Conservation (phyloP, 2,797 vertebrate genomes). For the Pteropus rufus region DNA sequence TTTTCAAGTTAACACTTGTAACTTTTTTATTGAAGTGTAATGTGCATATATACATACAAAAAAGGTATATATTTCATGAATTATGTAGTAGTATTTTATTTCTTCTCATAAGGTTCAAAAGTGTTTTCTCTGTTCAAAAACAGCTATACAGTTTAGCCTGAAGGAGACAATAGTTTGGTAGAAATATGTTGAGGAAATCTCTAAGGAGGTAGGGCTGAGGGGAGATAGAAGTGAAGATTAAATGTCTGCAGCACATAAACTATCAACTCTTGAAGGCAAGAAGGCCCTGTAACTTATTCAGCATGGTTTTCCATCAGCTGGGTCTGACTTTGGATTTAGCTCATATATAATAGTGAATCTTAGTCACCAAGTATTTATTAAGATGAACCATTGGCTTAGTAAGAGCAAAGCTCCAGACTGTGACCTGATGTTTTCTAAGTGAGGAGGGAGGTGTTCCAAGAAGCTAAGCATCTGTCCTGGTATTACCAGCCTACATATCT, state of each 20-base stretch:
- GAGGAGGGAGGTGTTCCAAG: background rate
- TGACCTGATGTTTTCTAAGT: background rate
- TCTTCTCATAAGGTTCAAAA: background rate
- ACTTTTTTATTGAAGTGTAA: background rate
- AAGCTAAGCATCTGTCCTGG: background rate
- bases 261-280: background rate
- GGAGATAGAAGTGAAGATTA: background rate
- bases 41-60: background rate
- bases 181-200: conserved; percentile 60
- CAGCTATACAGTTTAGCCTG: conserved; percentile 56
- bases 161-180: conserved; percentile 63
- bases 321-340: background rate
- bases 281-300: background rate
- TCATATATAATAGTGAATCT: background rate
- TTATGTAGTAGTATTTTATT: background rate
- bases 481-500: background rate
- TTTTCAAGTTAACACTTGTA: background rate
- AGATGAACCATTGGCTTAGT: background rate
- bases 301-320: background rate
- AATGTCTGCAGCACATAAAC: background rate
- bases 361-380: background rate
- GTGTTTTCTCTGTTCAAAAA: background rate
- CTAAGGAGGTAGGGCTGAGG: background rate
- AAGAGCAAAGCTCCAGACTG: background rate
- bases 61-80: background rate